These are phyloP conservation scores for Hydrophis major DNA, from an alignment of 2,797 vertebrate species.

Conservation along the genomic window DNA sequence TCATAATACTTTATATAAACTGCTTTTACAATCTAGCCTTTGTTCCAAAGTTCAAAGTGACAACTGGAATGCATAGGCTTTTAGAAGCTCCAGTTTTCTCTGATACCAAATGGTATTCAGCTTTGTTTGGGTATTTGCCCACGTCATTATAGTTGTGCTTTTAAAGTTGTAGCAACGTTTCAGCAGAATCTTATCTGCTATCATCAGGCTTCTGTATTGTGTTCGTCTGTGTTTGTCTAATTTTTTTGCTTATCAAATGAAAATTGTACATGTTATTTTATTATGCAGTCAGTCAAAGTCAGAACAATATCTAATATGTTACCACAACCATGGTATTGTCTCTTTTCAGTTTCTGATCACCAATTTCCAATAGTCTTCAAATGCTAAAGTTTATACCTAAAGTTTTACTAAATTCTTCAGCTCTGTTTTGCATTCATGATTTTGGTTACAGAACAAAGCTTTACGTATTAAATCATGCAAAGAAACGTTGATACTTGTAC, in stretches of 20 bases:
- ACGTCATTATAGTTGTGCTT: too few relatives aligned
- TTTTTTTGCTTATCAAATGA: constrained; percentile 63
- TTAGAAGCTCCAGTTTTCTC: constrained; percentile 67
- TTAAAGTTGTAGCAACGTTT: too few relatives aligned
- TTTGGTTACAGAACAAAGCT: constrained; percentile 68
- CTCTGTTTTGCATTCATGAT: constrained; percentile 80
- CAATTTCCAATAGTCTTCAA: constrained; percentile 81
- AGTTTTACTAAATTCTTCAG: constrained; percentile 83
- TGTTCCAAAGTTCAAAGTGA: constrained; percentile 83
- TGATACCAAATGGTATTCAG: constrained; percentile 46
- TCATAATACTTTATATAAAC: constrained; percentile 84
- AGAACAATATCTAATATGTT: constrained; percentile 68
- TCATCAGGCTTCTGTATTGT: too few relatives aligned
- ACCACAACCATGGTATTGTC: constrained; percentile 73
- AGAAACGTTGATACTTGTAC: constrained; percentile 59
- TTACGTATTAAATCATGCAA: constrained; percentile 73
- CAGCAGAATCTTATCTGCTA: too few relatives aligned
- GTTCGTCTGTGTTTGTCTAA: not conserved
- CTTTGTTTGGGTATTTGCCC: too few relatives aligned
- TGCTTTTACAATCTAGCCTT: constrained; percentile 81
- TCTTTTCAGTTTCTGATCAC: constrained; percentile 75
- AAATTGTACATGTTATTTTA: constrained; percentile 67
- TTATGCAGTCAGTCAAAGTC: constrained; percentile 53
- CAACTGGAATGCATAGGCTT: constrained; percentile 78
- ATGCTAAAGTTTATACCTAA: constrained; percentile 73